Percentiles rank a stretch among this genome's conserved stretches.
Conservation (phyloP, 2,797 vertebrate species). For the Percopsis omiscomaycus region DNA sequence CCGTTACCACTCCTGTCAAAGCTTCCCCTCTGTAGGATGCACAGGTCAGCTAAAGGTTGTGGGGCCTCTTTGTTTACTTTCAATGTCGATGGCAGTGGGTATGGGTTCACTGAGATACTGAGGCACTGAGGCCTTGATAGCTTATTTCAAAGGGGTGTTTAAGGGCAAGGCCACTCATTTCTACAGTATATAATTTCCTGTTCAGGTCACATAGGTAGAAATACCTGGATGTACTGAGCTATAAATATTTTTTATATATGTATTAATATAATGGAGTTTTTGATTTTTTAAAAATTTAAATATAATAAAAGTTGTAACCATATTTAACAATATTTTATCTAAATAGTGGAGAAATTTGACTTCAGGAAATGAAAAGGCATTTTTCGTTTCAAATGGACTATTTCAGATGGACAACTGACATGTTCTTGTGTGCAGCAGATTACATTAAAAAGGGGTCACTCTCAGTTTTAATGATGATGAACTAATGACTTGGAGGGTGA, state of each 20-base stretch:
- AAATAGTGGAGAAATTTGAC: too few species aligned
- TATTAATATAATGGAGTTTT: too few species aligned
- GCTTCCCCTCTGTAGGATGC: constrained; percentile 19
- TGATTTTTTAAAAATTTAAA: too few species aligned
- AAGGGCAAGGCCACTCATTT: neutral
- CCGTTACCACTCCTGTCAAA: constrained; percentile 56
- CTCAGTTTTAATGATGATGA: constrained; percentile 68
- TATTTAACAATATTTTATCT: too few species aligned
- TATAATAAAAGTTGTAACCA: too few species aligned
- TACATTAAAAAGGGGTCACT: constrained; percentile 65
- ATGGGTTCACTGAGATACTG: constrained; percentile 15
- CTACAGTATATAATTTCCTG: neutral
- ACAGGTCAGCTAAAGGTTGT: constrained; percentile 14
- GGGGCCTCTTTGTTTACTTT: constrained; percentile 31
- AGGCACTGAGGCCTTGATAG: neutral
- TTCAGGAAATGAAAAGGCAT: too few species aligned
- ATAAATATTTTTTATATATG: too few species aligned
- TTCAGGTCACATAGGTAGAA: too few species aligned
- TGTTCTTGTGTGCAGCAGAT: constrained; percentile 54
- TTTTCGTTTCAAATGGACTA: neutral
- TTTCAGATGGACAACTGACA: constrained; percentile 14
- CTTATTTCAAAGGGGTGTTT: neutral
- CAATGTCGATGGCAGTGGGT: constrained; percentile 16
- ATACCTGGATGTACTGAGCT: too few species aligned
- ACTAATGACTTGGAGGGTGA: constrained; percentile 73